Base-by-base conservation (phyloP, 2,888 invertebrate species). In the Meloe dianella region DNA sequence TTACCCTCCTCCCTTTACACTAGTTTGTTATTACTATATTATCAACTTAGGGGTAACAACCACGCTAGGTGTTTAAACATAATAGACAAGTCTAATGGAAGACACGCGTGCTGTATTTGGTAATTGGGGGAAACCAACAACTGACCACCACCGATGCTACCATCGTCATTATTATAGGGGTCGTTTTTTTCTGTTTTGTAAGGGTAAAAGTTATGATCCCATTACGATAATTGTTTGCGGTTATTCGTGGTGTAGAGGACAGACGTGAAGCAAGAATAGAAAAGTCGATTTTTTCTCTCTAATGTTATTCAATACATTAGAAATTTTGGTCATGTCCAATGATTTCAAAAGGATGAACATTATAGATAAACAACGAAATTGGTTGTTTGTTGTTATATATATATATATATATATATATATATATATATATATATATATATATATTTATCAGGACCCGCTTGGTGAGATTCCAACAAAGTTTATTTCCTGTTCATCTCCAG, bases 401-500 rank as follows among this genome's bases (percentile, higher is more conserved):
- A n/a, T n/a, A n/a, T n/a, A n/a, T n/a, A n/a, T n/a, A n/a, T n/a
- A n/a, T n/a, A n/a, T n/a, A n/a, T n/a, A n/a, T n/a, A n/a, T n/a
- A n/a, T n/a, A n/a, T n/a, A n/a, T n/a, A n/a, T n/a, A n/a, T n/a
- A n/a, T n/a, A n/a, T n/a, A n/a, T n/a, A n/a, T n/a, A n/a, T 54
- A 14, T 54, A 27, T 27, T 54, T 71, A 70, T 73, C 71, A 68
- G 67, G 76, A 77, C 78, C 71, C 69, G 76, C 73, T 69, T 64
- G 73, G 75, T 70, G 70, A 73, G 77, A 79, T 78, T 77, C 77
- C 77, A 74, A 69, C 72, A 60, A 61, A 66, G 74, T 72, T 75
- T 76, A 75, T 77, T 79, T 79, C 78, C 79, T 79, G 77, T 76
- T 75, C 77, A 78, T 78, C 77, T 78, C 70, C 73, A 72, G 73